Base-by-base conservation (phyloP, 1,140 invertebrate species). In the Philopotamus ludificatus region DNA sequence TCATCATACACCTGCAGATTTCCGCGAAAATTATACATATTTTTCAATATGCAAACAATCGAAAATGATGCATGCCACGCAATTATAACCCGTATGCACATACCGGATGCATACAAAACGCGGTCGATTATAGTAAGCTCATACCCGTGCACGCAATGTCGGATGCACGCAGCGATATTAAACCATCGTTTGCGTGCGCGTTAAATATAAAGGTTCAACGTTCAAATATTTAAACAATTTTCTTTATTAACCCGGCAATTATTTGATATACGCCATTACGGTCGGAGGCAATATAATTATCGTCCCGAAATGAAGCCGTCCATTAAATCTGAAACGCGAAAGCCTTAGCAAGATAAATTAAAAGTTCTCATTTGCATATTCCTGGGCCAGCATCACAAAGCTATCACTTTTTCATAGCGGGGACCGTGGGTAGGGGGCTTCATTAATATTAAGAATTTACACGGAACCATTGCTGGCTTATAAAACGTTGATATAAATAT, bases 331-430 rank as follows among this genome's bases (percentile, higher is more conserved):
- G 22, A 26, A 57, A 57, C 21, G 53, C 12, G n/a, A 28, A 28
- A 57, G 26, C 53, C 53, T 57, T 57, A 28, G 53, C 12, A 34
- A 57, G 21, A 50, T 58, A 57, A 57, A 65, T 65, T 65, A 65
- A 57, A 53, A 63, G 22, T 58, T 25, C 47, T 57, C 51, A 67
- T 67, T 67, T 67, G 65, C 65, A 67, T 67, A 47, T 67, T 20
- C 50, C 22, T 45, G 45, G 45, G 53, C 34, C 50, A 34, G 47
- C 28, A 42, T 67, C 50, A 34, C 54, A 63, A 64, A 63, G 66
- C 66, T 59, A 53, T 63, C 54, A 53, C 54, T 49, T 67, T 42
- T 58, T 42, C 55, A 34, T 22, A 41, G 44, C 18, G 51, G 59
- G 50, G 41, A n/a, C 20, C 28, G 28, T 7, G 12, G 28, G 28